Evolutionary conservation across 2,113 vertebrate genomes (phyloP), one percentile per base, ranked within the genome.

Genomic region (Periophthalmus modestus): DNA sequence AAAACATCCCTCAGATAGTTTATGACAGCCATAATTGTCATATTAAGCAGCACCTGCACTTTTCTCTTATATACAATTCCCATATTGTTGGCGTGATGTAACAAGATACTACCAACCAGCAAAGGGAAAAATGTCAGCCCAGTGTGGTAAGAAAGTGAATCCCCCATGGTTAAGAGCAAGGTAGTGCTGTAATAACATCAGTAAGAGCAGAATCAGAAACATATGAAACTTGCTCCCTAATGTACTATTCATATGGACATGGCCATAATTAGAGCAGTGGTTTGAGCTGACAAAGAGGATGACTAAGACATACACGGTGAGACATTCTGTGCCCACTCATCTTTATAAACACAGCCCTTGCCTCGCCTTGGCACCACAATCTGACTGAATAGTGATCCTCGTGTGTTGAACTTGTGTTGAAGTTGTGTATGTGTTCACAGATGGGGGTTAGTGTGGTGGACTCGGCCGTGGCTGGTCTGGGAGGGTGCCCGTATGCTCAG

Each of bases 371-470:
- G 82, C 77, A 79, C 50, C 39, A 55, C 72, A 74, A 79, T 88
- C 73, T 43, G 50, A 10, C 66, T 79, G 86, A 88, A 92, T 84
- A 91, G 85, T 86, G 79, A 71, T 75, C 85, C 88, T 91, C 91
- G 88, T 92, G 39, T 89, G 71, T 69, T 69, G 23, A 23, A 68
- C 73, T 81, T 43, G 46, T 72, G 46, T 50, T 58, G 68, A 6
- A 9, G 72, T 54, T 73, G 69, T 73, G 69, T 84, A 82, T 69
- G 85, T 90, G 78, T 85, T 89, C 92, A 57, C 92, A 99, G 97
- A 97, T 98, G 97, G 97, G 97, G 81, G 92, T 98, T 84, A 90
- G 88, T 59, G 95, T 97, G 77, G 96, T 98, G 84, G 96, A 98
- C 87, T 96, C 96, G 3, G 95, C 96, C 3, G 96, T 97, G 48